A percentile compares a stretch with the other conserved stretches of the same genome.
Evolutionary conservation across 2,888 invertebrate genomes (phyloP).

Genomic region (Fragum fragum): DNA sequence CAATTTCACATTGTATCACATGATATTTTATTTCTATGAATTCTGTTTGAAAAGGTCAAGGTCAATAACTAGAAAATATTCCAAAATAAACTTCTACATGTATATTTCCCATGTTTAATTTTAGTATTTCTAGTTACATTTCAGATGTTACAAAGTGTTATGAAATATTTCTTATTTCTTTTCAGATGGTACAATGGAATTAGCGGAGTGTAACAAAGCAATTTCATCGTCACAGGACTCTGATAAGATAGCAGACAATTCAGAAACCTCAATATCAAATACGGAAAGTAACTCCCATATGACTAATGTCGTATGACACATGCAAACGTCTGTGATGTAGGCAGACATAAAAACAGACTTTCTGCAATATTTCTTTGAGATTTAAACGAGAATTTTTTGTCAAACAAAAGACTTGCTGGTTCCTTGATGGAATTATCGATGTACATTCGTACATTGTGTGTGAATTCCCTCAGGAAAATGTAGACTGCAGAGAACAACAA

Average conservation of each 20-base stretch:
- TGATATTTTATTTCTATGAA: too few relatives aligned
- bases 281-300: conserved; percentile 33
- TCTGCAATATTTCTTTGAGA: conserved; percentile 29
- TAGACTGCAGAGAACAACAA: neutral
- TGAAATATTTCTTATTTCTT: conserved; percentile 31
- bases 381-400: conserved; percentile 63
- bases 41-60: too few relatives aligned
- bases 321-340: conserved; percentile 21
- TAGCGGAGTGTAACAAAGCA: conserved; percentile 73
- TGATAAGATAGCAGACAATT: conserved; percentile 54
- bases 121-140: too few relatives aligned
- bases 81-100: too few relatives aligned
- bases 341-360: conserved; percentile 21
- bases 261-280: conserved; percentile 27
- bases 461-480: conserved; percentile 62
- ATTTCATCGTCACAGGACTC: conserved; percentile 68
- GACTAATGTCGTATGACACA: conserved; percentile 46
- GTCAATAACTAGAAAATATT: too few relatives aligned
- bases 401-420: conserved; percentile 39
- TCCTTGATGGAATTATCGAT: conserved; percentile 57
- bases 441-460: conserved; percentile 38
- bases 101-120: too few relatives aligned
- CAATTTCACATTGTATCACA: too few relatives aligned
- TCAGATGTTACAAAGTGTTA: too few relatives aligned
- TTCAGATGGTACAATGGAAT: conserved; percentile 79